Evolutionary conservation across 2,797 vertebrate genomes (phyloP).

Genomic region (Myripristis jacobus): DNA sequence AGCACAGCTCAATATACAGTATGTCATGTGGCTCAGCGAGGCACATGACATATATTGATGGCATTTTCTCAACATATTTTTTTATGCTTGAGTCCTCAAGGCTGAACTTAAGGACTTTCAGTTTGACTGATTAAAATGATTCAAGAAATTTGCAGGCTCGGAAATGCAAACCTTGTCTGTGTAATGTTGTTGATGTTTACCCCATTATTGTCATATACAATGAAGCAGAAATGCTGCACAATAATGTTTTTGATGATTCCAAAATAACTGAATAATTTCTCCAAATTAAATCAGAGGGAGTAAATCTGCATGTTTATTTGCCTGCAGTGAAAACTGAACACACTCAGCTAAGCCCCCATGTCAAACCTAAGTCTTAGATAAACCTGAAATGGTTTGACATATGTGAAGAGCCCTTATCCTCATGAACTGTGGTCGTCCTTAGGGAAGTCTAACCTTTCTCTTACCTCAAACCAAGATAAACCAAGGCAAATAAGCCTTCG

Average conservation of each 20-base stretch:
- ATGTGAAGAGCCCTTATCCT: slow-evolving; percentile 37
- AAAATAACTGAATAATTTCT: no score
- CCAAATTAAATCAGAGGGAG: not conserved
- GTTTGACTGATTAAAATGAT: no score
- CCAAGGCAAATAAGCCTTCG: slow-evolving; percentile 40
- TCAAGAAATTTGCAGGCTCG: not conserved
- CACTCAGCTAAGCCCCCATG: slow-evolving; percentile 23
- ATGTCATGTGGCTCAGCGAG: not conserved
- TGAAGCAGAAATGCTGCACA: no score
- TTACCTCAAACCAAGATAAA: slow-evolving; percentile 39
- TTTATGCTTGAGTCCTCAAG: not conserved
- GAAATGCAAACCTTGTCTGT: not conserved
- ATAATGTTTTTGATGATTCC: no score
- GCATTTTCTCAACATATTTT: not conserved
- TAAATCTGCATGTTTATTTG: not conserved
- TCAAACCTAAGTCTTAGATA: slow-evolving; percentile 29
- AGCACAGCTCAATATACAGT: not conserved
- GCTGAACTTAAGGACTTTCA: not conserved
- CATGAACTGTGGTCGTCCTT: slow-evolving; percentile 28
- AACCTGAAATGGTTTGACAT: slow-evolving; percentile 37
- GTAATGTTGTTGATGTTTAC: not conserved
- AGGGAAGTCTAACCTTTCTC: slow-evolving; percentile 37
- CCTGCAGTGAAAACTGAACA: not conserved
- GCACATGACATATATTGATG: not conserved
- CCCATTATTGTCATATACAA: no score